phyloP scores from a whole-genome alignment of 2,888 invertebrate species.

The Rhopalosiphum nymphaeae region DNA sequence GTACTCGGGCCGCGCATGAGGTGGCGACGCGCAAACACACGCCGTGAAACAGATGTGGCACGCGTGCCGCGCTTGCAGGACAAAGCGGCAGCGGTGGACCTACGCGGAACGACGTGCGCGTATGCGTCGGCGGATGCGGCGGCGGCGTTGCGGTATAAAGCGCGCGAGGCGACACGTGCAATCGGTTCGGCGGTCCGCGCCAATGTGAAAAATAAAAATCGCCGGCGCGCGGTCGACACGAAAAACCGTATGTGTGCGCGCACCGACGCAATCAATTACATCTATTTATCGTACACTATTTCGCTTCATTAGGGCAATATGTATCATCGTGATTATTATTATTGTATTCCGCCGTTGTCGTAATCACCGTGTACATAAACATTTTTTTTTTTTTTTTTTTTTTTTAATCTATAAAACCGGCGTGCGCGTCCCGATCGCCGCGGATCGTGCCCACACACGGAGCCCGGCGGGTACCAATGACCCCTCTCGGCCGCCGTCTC shows the following conservation, averaged over 20 bases:
- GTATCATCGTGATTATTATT: not conserved
- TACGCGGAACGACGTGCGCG: no score
- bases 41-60: not conserved
- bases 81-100: not conserved
- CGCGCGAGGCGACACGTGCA: not conserved
- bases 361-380: not conserved
- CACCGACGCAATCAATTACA: conserved; percentile 26
- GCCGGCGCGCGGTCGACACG: not conserved
- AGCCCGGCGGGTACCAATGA: conserved; percentile 33
- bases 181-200: conserved; percentile 53
- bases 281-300: not conserved
- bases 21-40: not conserved
- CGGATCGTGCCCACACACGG: conserved; percentile 37
- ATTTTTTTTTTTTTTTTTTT: no score
- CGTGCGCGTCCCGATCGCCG: not conserved
- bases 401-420: not conserved
- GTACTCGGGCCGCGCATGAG: not conserved
- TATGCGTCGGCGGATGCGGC: no score
- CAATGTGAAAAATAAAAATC: conserved; percentile 31
- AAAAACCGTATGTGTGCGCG: not conserved
- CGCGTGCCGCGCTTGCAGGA: not conserved
- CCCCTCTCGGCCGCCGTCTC: conserved; percentile 20
- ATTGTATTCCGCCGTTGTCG: not conserved
- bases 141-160: not conserved
- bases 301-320: not conserved